These are phyloP conservation scores for Geococcyx californianus DNA, from an alignment of 2,113 vertebrate genomes.

Conservation along the genomic window DNA sequence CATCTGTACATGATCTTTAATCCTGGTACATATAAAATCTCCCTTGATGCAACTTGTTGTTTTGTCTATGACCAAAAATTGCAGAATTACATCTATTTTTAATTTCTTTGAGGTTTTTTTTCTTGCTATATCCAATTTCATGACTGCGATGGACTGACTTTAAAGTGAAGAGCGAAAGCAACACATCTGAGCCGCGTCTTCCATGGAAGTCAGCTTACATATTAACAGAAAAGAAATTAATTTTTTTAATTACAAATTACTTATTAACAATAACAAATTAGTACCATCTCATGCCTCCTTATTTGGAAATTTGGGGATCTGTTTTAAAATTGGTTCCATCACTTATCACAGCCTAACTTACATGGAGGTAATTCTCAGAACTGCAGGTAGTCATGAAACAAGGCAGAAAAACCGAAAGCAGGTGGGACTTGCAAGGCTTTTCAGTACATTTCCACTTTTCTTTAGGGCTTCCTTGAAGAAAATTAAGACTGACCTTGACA, in stretches of 20 bases:
- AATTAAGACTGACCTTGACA: not conserved
- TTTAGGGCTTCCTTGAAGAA: not conserved
- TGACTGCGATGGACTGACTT: not conserved
- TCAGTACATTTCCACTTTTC: not conserved
- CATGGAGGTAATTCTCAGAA: not conserved
- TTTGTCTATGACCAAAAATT: not conserved
- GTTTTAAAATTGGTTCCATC: not conserved
- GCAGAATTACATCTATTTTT: not conserved
- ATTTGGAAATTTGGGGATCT: not conserved
- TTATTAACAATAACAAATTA: not conserved
- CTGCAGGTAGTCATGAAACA: not conserved
- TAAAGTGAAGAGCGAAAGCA: not conserved
- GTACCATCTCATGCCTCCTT: not conserved
- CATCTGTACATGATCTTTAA: not conserved
- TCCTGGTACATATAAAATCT: not conserved
- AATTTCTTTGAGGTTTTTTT: not conserved
- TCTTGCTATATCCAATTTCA: not conserved
- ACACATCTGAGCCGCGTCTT: not conserved
- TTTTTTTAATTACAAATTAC: not conserved
- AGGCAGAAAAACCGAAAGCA: not conserved
- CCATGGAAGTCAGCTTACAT: not conserved
- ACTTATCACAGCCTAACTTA: not conserved
- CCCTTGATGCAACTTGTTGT: not conserved
- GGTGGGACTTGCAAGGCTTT: not conserved
- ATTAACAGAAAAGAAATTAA: conserved; percentile 26